Evolutionary conservation across 2,797 vertebrate genomes (phyloP), one percentile per base, ranked within the genome.

Genomic region (Synanceia verrucosa): DNA sequence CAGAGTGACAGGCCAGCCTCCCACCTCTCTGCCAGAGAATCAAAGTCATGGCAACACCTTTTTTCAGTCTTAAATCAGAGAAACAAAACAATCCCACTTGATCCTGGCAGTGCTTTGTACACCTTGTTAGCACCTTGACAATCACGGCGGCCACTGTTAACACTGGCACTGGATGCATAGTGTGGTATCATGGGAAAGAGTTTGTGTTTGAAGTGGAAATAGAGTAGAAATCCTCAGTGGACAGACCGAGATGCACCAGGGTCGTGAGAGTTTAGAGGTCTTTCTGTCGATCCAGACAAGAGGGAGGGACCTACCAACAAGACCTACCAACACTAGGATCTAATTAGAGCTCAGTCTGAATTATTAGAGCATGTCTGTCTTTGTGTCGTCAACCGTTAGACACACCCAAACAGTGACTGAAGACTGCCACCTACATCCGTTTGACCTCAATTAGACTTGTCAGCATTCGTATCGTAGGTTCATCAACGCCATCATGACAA

Each of bases 311-410:
- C 52, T 7, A 10, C 56, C n/a, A 10, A 39, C 64, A 67, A 84
- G 77, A 85, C 70, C 65, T 19, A 68, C 78, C 79, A 78, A 86
- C 62, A 72, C 82, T 63, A 28, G 76, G 69, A 73, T 86, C 73
- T 89, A 89, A 94, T 94, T 92, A 89, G 86, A 90, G 86, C 78
- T 70, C 78, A 89, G 87, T 79, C 57, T 50, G 84, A 87, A 86
- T 93, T 87, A 94, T 84, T 84, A 90, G 91, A 93, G 93, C 91
- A 89, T 90, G 86, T 89, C 80, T 81, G 69, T 76, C 78, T 85
- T 79, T 83, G 86, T 85, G 73, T 67, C 24, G 39, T 69, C 55
- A 24, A 75, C 84, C 77, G 68, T 86, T 76, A 60, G 82, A 86
- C 73, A 83, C 83, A 71, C 68, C 71, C 73, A 82, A 84, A 78